phyloP scores from a whole-genome alignment of 2,113 vertebrate genomes.

The Rhinogobius similis region DNA sequence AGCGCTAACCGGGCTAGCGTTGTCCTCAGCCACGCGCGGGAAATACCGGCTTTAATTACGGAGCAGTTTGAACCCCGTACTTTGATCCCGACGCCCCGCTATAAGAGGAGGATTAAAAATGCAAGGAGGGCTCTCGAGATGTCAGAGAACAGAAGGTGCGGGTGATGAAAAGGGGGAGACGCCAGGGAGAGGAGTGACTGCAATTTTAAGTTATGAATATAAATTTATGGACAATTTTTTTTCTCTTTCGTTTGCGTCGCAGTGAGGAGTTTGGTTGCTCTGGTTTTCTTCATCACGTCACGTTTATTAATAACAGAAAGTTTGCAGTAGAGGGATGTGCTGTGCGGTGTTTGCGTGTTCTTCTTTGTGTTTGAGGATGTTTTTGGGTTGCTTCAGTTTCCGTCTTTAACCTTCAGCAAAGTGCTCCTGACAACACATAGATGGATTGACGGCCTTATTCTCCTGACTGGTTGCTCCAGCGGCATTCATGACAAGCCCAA shows the following conservation, averaged over 20 bases:
- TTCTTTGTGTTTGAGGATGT: no score
- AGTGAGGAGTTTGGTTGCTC: no score
- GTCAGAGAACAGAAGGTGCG: slow-evolving; percentile 1
- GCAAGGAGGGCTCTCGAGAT: slow-evolving; percentile 25
- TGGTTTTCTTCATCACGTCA: background rate
- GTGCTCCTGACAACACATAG: no score
- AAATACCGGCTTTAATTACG: slow-evolving; percentile 65
- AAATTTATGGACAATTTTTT: background rate
- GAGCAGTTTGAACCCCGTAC: slow-evolving; percentile 45
- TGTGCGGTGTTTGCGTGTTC: no score
- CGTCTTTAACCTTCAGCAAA: no score
- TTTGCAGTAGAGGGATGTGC: no score
- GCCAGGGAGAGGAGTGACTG: background rate
- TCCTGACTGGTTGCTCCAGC: no score
- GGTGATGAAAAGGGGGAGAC: slow-evolving; percentile 10
- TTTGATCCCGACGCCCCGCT: slow-evolving; percentile 29
- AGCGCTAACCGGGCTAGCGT: slow-evolving; percentile 61
- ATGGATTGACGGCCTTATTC: no score
- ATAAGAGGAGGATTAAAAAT: slow-evolving; percentile 42
- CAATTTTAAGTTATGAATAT: background rate
- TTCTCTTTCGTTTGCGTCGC: background rate
- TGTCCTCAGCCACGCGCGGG: no score
- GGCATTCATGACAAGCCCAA: no score
- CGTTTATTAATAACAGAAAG: background rate
- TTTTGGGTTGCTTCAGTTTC: no score